Conservation (phyloP, 2,888 invertebrate genomes). For the Plusia festucae region DNA sequence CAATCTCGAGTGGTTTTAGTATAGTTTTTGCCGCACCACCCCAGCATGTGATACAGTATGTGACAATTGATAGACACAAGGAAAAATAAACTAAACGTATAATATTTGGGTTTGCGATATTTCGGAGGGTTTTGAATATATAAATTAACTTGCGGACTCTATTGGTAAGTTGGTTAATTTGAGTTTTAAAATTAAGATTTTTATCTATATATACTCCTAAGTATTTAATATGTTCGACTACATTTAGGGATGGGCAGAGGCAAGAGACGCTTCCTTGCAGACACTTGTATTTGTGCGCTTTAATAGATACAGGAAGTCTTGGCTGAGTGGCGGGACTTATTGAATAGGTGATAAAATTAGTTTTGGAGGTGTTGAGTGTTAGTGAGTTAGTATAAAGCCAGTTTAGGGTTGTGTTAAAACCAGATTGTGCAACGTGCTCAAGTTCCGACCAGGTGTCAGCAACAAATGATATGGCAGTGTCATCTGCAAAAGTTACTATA, state of each 20-base stretch:
- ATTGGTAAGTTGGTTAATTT: not conserved
- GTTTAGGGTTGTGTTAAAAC: too few species aligned
- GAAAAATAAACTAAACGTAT: not conserved
- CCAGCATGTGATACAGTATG: conserved; percentile 3
- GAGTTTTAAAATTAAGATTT: conserved; percentile 3
- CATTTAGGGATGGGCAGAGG: not conserved
- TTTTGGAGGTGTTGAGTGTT: too few species aligned
- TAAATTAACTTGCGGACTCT: too few species aligned
- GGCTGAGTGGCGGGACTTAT: too few species aligned
- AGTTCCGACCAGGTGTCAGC: too few species aligned
- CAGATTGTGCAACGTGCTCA: too few species aligned
- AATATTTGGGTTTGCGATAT: not conserved
- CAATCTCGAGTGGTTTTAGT: not conserved
- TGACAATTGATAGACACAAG: not conserved
- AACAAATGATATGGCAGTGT: too few species aligned
- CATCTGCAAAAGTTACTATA: too few species aligned
- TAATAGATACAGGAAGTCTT: too few species aligned
- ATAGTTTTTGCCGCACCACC: not conserved
- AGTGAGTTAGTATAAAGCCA: too few species aligned
- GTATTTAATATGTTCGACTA: not conserved
- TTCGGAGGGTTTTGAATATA: too few species aligned
- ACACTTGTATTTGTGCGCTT: not conserved
- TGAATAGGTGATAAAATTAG: too few species aligned
- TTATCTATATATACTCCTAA: not conserved
- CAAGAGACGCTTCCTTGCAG: not conserved